These are phyloP conservation scores for Leptinotarsa juncta DNA, from an alignment of 2,888 invertebrate species.

Conservation along the genomic window DNA sequence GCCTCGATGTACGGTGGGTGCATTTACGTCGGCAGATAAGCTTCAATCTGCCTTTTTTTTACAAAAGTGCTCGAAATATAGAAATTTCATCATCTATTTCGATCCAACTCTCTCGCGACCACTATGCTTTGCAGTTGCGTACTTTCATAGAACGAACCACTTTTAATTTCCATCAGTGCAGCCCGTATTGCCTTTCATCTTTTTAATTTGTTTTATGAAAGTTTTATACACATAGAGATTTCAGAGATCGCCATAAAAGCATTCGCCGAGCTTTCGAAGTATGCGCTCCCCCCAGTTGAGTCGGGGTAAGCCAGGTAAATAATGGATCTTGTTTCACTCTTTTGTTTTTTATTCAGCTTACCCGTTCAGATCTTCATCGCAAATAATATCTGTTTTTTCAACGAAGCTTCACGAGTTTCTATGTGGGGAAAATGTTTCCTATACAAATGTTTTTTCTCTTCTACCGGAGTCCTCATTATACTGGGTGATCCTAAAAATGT, in stretches of 20 bases:
- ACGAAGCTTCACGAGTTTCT: neutral
- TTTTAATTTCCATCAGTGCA: conserved; percentile 48
- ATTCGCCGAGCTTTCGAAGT: conserved; percentile 27
- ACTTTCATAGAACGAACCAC: conserved; percentile 42
- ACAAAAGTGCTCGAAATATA: conserved; percentile 9
- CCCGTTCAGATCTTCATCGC: neutral
- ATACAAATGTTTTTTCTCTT: too few relatives aligned
- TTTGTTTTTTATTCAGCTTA: conserved; percentile 19
- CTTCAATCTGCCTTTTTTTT: neutral
- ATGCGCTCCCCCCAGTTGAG: conserved; percentile 21
- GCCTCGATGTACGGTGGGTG: conserved; percentile 3
- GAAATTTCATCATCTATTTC: conserved; percentile 1
- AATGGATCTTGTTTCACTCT: conserved; percentile 32
- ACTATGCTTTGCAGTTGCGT: conserved; percentile 22
- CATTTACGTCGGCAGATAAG: conserved; percentile 2
- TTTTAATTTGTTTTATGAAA: conserved; percentile 52
- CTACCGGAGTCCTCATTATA: too few relatives aligned
- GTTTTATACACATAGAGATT: conserved; percentile 41
- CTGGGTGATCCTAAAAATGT: too few relatives aligned
- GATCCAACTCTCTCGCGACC: conserved; percentile 1
- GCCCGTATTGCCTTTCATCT: conserved; percentile 49
- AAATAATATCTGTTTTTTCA: conserved; percentile 14
- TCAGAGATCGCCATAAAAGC: conserved; percentile 33
- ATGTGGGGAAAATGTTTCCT: too few relatives aligned
- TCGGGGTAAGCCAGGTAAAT: conserved; percentile 28